Base-by-base conservation (phyloP, 2,888 invertebrate genomes). In the Agonopterix heracliana region DNA sequence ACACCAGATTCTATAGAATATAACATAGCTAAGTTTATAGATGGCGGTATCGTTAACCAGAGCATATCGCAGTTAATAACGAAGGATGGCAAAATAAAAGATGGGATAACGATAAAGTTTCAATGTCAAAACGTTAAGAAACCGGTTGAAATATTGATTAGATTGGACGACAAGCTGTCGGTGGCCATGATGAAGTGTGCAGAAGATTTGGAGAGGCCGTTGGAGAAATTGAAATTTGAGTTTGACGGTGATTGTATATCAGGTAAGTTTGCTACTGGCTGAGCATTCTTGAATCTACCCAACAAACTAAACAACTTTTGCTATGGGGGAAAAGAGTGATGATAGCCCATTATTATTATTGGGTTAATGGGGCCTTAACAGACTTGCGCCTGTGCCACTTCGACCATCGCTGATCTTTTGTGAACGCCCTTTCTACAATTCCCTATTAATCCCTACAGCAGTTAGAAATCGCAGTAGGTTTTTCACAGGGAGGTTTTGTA, bases 201-300 rank as follows among this genome's bases (percentile, higher is more conserved):
- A 0, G 87, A 89, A 53, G 74, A 84, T 54, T 67, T 86, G 5
- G 81, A 87, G 40, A 56, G 67, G n/a, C 68, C 80, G 0, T 11
- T 88, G 2, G 69, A 75, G 0, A 80, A 71, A 46, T 61, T 91
- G 5, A 81, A 75, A 41, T 90, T 91, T 61, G 74, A 77, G 52
- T 90, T 90, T 66, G 91, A 91, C 64, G 91, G 90, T 1, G 90
- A 90, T 55, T 48, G 66, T n/a, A 60, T 90, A 41, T 60, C 74
- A 59, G 74, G 83, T 73, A 67, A 59, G 48, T 12, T 41, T n/a
- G n/a, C n/a, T n/a, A n/a, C n/a, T 8, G 35, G 35, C 7, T 35
- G 35, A 35, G 9, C 35, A 35, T 35, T 35, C 9, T 35, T 8
- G 5, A n/a, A n/a, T n/a, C n/a, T n/a, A n/a, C n/a, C n/a, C n/a